Conservation (phyloP, 2,888 invertebrate species). For the Imbricaverruca yamaguchii region DNA sequence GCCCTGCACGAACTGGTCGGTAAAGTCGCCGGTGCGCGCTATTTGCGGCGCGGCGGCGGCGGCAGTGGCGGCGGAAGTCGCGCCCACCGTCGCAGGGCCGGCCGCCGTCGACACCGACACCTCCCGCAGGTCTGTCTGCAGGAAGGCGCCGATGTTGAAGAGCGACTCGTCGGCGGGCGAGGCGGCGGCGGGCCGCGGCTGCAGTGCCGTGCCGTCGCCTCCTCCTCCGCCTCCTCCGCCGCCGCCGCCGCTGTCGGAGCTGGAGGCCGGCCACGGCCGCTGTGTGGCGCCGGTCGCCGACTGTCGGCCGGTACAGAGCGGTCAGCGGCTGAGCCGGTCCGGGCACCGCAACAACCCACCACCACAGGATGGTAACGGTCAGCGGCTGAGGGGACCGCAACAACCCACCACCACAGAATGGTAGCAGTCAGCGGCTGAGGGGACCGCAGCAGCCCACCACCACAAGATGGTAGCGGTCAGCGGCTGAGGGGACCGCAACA, state of each 20-base stretch:
- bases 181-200: not conserved
- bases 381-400: no score
- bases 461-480: no score
- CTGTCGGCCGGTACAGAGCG: not conserved
- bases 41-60: not conserved
- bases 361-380: no score
- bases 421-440: no score
- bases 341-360: no score
- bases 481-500: no score
- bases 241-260: not conserved
- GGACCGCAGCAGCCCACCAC: no score
- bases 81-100: not conserved
- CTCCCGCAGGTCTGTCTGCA: conserved; percentile 9
- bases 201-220: not conserved
- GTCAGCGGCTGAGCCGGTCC: no score
- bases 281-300: not conserved
- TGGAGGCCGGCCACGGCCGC: not conserved
- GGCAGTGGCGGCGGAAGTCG: not conserved
- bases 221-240: not conserved
- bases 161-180: not conserved
- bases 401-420: no score
- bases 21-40: conserved; percentile 1
- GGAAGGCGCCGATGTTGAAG: conserved; percentile 15
- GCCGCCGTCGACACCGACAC: not conserved
- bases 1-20: conserved; percentile 15